Conservation (phyloP, 2,797 vertebrate species). For the Tiaroga cobitis region DNA sequence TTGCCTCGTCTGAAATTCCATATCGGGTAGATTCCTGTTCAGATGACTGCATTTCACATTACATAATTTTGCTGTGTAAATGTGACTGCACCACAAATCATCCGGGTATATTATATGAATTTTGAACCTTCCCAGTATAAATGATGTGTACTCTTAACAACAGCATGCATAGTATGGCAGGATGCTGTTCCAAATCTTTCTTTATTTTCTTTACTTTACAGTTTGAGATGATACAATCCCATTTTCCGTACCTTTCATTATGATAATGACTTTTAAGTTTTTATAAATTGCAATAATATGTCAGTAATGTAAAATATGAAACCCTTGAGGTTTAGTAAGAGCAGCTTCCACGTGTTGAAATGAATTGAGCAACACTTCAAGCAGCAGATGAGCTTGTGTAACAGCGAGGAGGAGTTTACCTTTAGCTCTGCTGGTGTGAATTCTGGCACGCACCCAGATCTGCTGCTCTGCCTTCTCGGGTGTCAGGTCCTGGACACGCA, state of each 20-base stretch:
- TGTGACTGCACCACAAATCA: background rate
- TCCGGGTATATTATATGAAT: background rate
- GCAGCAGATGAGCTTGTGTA: conserved; percentile 24
- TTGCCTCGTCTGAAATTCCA: background rate
- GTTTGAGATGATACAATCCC: background rate
- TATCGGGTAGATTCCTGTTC: background rate
- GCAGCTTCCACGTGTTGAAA: conserved; percentile 20
- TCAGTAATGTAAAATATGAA: background rate
- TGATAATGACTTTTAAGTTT: background rate
- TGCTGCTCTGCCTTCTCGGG: conserved; percentile 87
- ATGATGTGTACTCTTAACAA: background rate
- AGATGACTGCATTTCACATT: background rate
- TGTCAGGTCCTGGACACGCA: conserved; percentile 87
- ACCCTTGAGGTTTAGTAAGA: conserved; percentile 28
- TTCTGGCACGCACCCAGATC: conserved; percentile 93
- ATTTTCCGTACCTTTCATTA: background rate
- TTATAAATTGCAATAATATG: background rate
- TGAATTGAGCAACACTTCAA: conserved; percentile 20
- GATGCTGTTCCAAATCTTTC: background rate
- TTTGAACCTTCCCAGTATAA: background rate
- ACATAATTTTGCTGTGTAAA: background rate
- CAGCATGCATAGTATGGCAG: background rate
- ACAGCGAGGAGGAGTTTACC: conserved; percentile 78
- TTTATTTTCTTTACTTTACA: background rate
- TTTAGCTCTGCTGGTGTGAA: conserved; percentile 99